A percentile compares a stretch with the other conserved stretches of the same genome.
These are phyloP conservation scores for Drosophila koepferae DNA, from an alignment of 2,888 invertebrate species.

Conservation along the genomic window DNA sequence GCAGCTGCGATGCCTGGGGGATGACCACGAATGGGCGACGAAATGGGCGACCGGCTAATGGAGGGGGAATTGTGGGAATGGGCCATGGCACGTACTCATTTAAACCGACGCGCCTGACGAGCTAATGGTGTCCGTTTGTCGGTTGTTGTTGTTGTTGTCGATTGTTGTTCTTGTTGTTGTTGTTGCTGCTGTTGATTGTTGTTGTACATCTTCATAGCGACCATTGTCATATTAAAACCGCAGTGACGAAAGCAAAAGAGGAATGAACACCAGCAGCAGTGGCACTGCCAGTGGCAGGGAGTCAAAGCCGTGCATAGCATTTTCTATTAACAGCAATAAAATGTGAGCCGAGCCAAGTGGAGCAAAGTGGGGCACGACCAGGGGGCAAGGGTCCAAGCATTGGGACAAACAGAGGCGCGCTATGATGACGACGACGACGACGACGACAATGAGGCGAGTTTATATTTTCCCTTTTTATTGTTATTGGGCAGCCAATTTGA, in stretches of 20 bases:
- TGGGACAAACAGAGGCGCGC: slow-evolving; percentile 11
- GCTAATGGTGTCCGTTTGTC: slow-evolving; percentile 65
- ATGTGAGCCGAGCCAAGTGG: slow-evolving; percentile 39
- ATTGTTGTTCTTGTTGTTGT: slow-evolving; percentile 22
- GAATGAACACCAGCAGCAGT: not conserved
- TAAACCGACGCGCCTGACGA: slow-evolving; percentile 74
- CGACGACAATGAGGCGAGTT: slow-evolving; percentile 41
- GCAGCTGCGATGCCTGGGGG: slow-evolving; percentile 16
- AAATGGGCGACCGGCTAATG: too few species aligned
- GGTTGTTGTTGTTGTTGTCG: slow-evolving; percentile 23
- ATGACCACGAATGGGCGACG: slow-evolving; percentile 41
- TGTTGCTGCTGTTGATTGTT: slow-evolving; percentile 24
- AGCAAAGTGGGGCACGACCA: not conserved
- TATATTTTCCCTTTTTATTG: slow-evolving; percentile 65
- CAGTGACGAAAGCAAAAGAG: slow-evolving; percentile 62
- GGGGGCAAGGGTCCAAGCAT: slow-evolving; percentile 8
- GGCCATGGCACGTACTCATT: slow-evolving; percentile 68
- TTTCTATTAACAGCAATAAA: slow-evolving; percentile 74
- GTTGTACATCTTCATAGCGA: slow-evolving; percentile 35
- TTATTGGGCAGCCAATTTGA: slow-evolving; percentile 66
- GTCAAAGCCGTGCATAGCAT: slow-evolving; percentile 72
- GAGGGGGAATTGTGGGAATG: not conserved
- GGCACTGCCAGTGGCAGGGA: not conserved
- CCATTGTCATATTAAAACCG: slow-evolving; percentile 76
- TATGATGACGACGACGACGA: slow-evolving; percentile 22